phyloP scores from a whole-genome alignment of 37 sponge, comb jelly and placozoan species.

The Oopsacas minuta region DNA sequence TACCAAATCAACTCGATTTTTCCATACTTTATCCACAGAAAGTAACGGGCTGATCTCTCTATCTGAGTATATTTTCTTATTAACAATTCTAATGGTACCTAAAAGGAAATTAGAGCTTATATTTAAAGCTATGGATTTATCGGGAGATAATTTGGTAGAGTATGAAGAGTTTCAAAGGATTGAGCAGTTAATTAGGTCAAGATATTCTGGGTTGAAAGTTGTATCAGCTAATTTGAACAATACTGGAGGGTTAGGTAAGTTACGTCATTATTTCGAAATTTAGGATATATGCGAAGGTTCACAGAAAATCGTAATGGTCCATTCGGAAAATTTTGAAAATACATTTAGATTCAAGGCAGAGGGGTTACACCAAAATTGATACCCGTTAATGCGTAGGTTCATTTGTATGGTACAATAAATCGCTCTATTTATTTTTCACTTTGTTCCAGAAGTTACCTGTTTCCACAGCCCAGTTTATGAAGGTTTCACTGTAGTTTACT shows the following conservation, averaged over 20 bases:
- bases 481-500: too few relatives aligned
- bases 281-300: too few relatives aligned
- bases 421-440: too few relatives aligned
- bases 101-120: slow-evolving; percentile 7
- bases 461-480: too few relatives aligned
- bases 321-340: too few relatives aligned
- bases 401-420: too few relatives aligned
- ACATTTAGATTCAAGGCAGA: too few relatives aligned
- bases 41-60: slow-evolving; percentile 56
- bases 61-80: slow-evolving; percentile 89
- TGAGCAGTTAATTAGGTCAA: neutral
- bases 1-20: neutral
- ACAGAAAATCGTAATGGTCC: too few relatives aligned
- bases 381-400: too few relatives aligned
- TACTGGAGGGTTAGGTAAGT: neutral
- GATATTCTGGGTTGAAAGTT: neutral
- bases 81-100: slow-evolving; percentile 46
- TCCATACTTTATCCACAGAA: neutral
- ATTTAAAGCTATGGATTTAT: neutral
- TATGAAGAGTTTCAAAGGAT: neutral
- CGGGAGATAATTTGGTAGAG: neutral
- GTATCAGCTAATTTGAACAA: neutral
- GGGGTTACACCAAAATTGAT: too few relatives aligned
- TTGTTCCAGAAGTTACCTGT: too few relatives aligned
- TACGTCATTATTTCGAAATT: too few relatives aligned